Base-by-base conservation (phyloP, 2,113 vertebrate genomes). In the Semicossyphus pulcher region DNA sequence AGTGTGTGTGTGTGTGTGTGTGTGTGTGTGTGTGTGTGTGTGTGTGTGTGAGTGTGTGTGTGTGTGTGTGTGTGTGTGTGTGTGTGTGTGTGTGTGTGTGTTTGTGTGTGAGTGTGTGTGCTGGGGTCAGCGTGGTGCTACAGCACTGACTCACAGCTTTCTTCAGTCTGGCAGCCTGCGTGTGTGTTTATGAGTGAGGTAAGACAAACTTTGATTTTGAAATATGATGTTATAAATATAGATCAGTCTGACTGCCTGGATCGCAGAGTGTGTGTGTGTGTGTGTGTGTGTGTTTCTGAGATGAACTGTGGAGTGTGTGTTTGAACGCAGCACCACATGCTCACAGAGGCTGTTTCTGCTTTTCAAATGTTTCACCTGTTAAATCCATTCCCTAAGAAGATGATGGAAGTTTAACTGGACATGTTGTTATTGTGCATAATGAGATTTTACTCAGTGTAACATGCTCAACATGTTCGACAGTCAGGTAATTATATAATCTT, bases 101-200 rank as follows among this genome's bases (percentile, higher is more conserved):
- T 34, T 42, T 34, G 29, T 47, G 59, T 31, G 36, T 56, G 41
- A 29, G 51, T 67, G 29, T 36, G 52, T 28, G 29, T 47, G 52
- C 16, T 1, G 16, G 53, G 59, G 64, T 71, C 60, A 56, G 47
- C 0, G 51, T 51, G 57, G 20, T 44, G 21, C 48, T 52, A 1
- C 70, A 61, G 54, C 15, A 1, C 61, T 20, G 32, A 28, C 25
- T 70, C 76, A 45, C 18, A 44, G 9, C 31, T 25, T 65, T 56
- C 25, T 7, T 61, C 48, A 49, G 10, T 4, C 66, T 4, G 10
- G 12, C 28, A 25, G 52, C n/a, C 20, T 34, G 37, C 2, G 59
- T 49, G 23, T 32, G 26, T 20, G 16, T 49, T 9, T 1, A 7
- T 59, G 36, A 15, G 51, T 1, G 44, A 72, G 81, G 81, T 84